These are phyloP conservation scores for Notolabrus celidotus DNA, from an alignment of 2,797 vertebrate species.

Conservation along the genomic window DNA sequence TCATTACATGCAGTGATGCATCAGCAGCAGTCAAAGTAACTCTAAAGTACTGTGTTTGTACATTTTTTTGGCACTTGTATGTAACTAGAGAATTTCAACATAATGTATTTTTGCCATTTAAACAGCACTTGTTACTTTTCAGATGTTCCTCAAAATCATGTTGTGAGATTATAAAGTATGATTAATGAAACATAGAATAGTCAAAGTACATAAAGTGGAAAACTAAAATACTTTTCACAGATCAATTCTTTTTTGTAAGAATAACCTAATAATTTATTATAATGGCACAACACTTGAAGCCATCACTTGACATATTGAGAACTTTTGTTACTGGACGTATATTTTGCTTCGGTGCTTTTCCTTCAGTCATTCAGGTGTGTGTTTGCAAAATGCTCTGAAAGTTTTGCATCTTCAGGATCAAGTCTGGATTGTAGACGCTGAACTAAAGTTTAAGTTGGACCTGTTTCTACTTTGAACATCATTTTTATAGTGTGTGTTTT, in stretches of 20 bases:
- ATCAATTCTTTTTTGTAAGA: background rate
- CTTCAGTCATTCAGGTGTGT: background rate
- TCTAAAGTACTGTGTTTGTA: background rate
- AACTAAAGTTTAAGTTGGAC: too few species aligned
- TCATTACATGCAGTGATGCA: slow-evolving; percentile 6
- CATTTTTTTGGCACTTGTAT: background rate
- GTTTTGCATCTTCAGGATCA: background rate
- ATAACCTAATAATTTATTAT: background rate
- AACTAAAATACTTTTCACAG: background rate
- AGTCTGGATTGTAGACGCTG: too few species aligned
- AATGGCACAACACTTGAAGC: too few species aligned
- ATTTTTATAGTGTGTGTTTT: slow-evolving; percentile 3
- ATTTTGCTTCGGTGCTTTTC: background rate
- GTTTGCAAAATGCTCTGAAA: background rate
- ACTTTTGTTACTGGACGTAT: slow-evolving; percentile 4
- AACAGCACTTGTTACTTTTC: background rate
- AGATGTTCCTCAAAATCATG: background rate
- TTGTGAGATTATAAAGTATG: slow-evolving; percentile 1
- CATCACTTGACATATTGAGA: too few species aligned
- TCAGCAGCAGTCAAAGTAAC: slow-evolving; percentile 1
- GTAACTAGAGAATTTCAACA: background rate
- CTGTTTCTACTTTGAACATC: background rate
- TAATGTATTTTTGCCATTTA: background rate
- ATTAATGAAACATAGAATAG: background rate
- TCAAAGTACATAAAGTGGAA: background rate